Evolutionary conservation across 2,113 vertebrate species (phyloP).

Genomic region (Gracilinanus agilis): DNA sequence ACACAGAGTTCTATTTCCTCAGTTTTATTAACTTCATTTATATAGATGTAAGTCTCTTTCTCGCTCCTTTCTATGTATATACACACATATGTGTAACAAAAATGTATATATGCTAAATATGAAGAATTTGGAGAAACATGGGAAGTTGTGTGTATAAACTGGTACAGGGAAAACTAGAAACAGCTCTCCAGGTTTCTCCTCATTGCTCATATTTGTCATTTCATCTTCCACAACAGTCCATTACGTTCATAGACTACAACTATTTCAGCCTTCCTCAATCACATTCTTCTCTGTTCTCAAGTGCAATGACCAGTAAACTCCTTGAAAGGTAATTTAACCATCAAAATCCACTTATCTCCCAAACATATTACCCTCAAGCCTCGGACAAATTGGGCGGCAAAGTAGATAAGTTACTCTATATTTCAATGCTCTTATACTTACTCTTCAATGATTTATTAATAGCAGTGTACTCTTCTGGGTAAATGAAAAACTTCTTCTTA

Average conservation of each 20-base stretch:
- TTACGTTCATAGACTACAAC: not conserved
- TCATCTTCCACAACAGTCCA: not conserved
- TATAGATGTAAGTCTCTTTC: not conserved
- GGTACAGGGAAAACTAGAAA: not conserved
- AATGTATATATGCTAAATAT: not conserved
- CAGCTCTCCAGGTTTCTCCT: not conserved
- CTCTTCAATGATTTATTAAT: not conserved
- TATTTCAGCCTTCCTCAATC: not conserved
- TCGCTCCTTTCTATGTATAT: not conserved
- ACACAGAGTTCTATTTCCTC: not conserved
- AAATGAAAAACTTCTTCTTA: not conserved
- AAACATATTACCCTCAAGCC: not conserved
- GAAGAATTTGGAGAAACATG: not conserved
- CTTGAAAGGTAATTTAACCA: slow-evolving; percentile 1
- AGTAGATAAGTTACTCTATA: not conserved
- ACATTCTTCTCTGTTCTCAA: not conserved
- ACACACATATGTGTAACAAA: not conserved
- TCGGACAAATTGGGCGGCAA: not conserved
- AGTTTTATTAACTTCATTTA: not conserved
- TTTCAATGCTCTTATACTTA: not conserved
- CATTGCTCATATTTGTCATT: not conserved
- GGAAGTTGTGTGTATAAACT: not conserved
- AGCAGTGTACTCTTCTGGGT: not conserved
- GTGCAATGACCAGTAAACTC: not conserved
- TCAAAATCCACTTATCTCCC: not conserved